Base-by-base conservation (phyloP, 2,797 vertebrate species). In the Lepus townsendii region DNA sequence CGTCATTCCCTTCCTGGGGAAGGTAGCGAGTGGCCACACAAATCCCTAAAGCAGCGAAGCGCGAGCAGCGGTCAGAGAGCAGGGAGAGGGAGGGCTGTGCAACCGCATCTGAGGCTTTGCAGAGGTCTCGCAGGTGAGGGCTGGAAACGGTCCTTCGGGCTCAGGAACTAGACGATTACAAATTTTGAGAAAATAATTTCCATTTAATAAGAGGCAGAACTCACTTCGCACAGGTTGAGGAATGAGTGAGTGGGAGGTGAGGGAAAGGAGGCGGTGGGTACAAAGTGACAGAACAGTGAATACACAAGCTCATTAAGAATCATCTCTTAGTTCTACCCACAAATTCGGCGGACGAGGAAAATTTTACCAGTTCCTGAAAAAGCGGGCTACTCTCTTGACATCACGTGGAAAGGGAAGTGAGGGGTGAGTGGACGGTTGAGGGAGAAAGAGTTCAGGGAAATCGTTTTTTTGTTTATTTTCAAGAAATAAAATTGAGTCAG, bases 171-270 rank as follows among this genome's bases (percentile, higher is more conserved):
- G 92, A 86, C 2, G 12, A 75, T 96, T 95, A 95, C 85, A 76
- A 32, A 92, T 95, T 94, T 94, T 92, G 84, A 97, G 91, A 97
- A 82, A 83, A 84, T 16, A 5, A 38, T 97, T 97, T 97, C 91
- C 93, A 87, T 72, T 91, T 78, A 91, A 14, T 66, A 38, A 94
- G 71, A 14, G n/a, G 6, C 73, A 95, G 78, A 85, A 86, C 69
- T 66, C 24, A 3, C 86, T 71, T 83, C 77, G 78, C 73, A 71
- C 13, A 22, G 68, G 35, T 35, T 76, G 84, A 91, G 60, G 91
- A 68, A 63, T 50, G 94, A 78, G 97, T 50, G 94, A 78, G 97
- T 95, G 27, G 96, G 96, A 80, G 93, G 96, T 84, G 91, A 89
- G 62, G 54, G 54, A 12, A 79, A 71, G 75, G 88, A 90, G 94